phyloP scores from a whole-genome alignment of 2,797 vertebrate genomes.

The Nannoperca australis region DNA sequence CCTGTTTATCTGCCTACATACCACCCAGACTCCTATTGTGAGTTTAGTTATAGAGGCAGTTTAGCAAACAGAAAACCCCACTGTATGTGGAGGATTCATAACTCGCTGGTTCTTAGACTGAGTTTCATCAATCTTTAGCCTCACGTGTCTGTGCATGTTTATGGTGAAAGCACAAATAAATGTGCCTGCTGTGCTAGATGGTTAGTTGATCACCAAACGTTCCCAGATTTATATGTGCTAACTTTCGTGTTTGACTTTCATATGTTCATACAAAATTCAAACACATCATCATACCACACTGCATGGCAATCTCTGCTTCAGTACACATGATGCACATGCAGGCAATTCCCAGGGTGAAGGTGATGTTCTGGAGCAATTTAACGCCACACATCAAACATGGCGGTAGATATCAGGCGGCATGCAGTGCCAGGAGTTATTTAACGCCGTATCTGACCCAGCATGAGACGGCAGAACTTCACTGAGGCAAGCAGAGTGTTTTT shows the following conservation, averaged over 20 bases:
- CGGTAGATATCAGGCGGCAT: neutral
- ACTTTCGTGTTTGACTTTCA: neutral
- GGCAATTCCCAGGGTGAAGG: neutral
- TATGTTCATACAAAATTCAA: constrained; percentile 10
- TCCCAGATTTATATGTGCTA: constrained; percentile 12
- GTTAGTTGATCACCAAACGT: constrained; percentile 1
- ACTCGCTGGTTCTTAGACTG: neutral
- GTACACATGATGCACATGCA: neutral
- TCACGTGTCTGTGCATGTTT: constrained; percentile 23
- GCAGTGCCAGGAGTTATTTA: constrained; percentile 21
- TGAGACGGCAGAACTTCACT: constrained; percentile 24
- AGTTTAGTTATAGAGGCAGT: constrained; percentile 11
- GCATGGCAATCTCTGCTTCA: constrained; percentile 5
- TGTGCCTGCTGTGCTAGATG: neutral
- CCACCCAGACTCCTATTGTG: constrained; percentile 45
- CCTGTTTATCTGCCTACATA: constrained; percentile 71
- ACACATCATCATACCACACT: neutral
- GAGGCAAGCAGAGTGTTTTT: constrained; percentile 34
- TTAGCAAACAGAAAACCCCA: constrained; percentile 34
- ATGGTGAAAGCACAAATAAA: neutral
- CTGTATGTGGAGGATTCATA: constrained; percentile 28
- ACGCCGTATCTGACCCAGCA: constrained; percentile 22
- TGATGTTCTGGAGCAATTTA: constrained; percentile 19
- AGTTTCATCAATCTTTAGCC: constrained; percentile 23
- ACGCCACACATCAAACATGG: constrained; percentile 35